These are phyloP conservation scores for Fringilla coelebs DNA, from an alignment of 2,797 vertebrate species.

Conservation along the genomic window DNA sequence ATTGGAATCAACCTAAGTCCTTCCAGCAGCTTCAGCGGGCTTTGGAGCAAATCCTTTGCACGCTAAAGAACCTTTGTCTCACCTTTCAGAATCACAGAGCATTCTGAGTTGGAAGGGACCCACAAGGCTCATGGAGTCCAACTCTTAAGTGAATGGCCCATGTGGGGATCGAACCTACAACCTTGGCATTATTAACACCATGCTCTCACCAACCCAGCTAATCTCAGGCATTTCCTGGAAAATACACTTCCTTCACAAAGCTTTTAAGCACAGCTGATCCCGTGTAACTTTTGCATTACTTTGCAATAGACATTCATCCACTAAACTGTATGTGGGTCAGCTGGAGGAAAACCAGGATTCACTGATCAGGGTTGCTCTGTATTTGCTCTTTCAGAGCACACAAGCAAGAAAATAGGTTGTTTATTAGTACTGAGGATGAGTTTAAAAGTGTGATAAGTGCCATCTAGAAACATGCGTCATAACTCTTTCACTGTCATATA, in stretches of 20 bases:
- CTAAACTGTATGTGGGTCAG: background rate
- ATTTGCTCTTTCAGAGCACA: background rate
- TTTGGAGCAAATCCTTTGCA: slow-evolving; percentile 31
- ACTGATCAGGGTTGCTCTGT: background rate
- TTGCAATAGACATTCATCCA: background rate
- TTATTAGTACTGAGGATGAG: background rate
- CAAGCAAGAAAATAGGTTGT: background rate
- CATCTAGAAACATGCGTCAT: background rate
- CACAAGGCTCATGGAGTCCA: background rate
- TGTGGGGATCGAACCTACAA: background rate
- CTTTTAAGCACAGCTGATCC: slow-evolving; percentile 8
- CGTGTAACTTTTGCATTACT: background rate
- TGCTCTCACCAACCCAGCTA: background rate
- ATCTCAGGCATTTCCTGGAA: slow-evolving; percentile 37
- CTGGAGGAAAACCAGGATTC: slow-evolving; percentile 11
- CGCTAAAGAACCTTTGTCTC: background rate
- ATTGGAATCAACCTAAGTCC: background rate
- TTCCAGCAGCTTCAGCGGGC: slow-evolving; percentile 26
- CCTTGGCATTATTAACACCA: background rate
- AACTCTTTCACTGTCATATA: background rate
- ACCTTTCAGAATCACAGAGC: slow-evolving; percentile 1
- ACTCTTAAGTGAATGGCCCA: background rate
- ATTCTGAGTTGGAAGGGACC: background rate
- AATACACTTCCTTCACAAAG: slow-evolving; percentile 20
- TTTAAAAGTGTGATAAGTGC: background rate